A percentile compares a stretch with the other conserved stretches of the same genome.
These are phyloP conservation scores for Corythornis cristatus DNA, from an alignment of 2,113 vertebrate species.

Conservation along the genomic window DNA sequence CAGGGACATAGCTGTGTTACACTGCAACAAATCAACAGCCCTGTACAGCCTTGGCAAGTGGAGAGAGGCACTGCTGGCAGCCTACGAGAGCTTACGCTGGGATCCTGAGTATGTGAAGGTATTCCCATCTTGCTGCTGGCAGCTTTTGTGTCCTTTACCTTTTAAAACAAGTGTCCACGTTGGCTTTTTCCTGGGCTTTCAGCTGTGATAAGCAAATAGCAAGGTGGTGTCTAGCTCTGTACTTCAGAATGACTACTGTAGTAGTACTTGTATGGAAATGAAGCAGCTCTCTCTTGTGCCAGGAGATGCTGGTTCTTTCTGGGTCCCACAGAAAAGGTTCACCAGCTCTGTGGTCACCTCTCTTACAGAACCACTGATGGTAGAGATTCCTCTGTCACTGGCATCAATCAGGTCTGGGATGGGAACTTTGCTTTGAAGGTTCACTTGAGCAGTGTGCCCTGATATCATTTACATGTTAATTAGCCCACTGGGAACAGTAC, in stretches of 20 bases:
- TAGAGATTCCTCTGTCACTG: neutral
- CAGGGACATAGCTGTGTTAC: conserved; percentile 75
- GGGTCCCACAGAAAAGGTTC: neutral
- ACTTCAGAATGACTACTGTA: neutral
- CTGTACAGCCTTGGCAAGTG: conserved; percentile 76
- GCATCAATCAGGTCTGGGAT: neutral
- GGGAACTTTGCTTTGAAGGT: neutral
- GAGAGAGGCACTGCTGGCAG: conserved; percentile 64
- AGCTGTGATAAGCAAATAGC: neutral
- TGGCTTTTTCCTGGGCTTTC: neutral
- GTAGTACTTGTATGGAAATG: neutral
- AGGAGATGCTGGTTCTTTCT: neutral
- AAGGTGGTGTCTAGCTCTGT: neutral
- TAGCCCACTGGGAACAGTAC: neutral
- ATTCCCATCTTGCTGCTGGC: neutral
- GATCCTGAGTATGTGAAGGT: conserved; percentile 78
- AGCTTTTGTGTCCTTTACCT: neutral
- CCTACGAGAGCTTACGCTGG: conserved; percentile 66
- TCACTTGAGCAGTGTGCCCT: neutral
- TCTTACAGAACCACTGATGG: neutral
- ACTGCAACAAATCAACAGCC: conserved; percentile 79
- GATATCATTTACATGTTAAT: neutral
- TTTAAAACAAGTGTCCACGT: neutral
- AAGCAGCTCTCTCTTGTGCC: neutral
- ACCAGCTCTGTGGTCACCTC: neutral